Percentiles rank a stretch among this genome's conserved stretches.
These are phyloP conservation scores for Nemopilema nomurai DNA, from an alignment of 30 jellyfish, hydroid and myxozoan species.

Conservation along the genomic window DNA sequence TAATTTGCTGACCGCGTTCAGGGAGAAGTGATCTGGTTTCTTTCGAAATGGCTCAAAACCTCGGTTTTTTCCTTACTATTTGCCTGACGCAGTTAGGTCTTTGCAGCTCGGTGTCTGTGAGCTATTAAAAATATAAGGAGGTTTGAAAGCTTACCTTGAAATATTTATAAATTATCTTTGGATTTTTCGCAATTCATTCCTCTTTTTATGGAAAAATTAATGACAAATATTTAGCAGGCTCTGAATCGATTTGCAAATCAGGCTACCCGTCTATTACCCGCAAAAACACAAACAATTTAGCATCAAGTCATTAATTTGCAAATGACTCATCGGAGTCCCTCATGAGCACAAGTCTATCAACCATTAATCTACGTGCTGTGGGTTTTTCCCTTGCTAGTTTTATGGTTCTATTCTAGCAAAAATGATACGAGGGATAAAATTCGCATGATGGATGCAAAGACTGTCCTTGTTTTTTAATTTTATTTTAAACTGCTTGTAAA, in stretches of 20 bases:
- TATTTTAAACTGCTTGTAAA: no score
- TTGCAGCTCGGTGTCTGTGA: no score
- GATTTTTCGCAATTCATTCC: not conserved
- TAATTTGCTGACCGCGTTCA: not conserved
- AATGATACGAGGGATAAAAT: no score
- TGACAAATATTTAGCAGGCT: not conserved
- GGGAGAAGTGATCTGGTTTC: not conserved
- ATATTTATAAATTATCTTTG: no score
- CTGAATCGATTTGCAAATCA: not conserved
- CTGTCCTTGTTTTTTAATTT: no score
- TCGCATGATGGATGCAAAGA: no score
- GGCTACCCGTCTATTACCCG: conserved; percentile 2
- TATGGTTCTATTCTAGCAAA: no score
- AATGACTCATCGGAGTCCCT: not conserved
- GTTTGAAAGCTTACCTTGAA: no score
- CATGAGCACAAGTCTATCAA: not conserved
- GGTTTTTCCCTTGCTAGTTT: no score
- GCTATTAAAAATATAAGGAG: no score
- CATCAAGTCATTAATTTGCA: not conserved
- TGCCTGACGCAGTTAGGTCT: not conserved
- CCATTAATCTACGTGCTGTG: no score
- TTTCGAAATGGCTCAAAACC: not conserved
- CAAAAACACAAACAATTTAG: not conserved
- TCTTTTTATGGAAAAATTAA: not conserved
- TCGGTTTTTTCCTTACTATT: not conserved